Conservation (phyloP, 1,140 invertebrate species). For the Oreohelix idahoensis region DNA sequence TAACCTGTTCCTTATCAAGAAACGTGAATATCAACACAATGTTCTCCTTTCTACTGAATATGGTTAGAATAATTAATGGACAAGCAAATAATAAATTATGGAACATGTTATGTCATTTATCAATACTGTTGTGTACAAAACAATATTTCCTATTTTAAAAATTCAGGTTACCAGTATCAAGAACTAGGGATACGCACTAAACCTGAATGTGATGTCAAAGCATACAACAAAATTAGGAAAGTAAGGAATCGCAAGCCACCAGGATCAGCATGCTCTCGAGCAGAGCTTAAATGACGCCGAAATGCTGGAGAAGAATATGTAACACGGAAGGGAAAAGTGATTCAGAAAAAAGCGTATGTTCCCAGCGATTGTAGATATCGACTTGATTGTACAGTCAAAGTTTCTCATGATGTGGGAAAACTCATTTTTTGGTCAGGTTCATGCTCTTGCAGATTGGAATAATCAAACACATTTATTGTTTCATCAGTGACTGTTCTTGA, state of each 20-base stretch:
- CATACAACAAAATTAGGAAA: constrained; percentile 3
- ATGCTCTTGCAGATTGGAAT: constrained; percentile 31
- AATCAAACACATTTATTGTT: constrained; percentile 34
- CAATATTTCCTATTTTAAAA: neutral
- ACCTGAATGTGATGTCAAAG: neutral
- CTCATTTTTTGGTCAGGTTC: constrained; percentile 28
- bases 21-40: too few relatives aligned
- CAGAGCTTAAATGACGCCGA: constrained; percentile 20
- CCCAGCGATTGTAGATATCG: constrained; percentile 21
- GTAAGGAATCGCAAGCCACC: constrained; percentile 17
- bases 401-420: constrained; percentile 26
- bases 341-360: constrained; percentile 15
- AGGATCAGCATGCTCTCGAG: constrained; percentile 6
- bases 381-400: constrained; percentile 21
- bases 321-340: constrained; percentile 17
- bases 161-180: neutral
- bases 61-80: too few relatives aligned
- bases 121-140: neutral
- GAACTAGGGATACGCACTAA: neutral
- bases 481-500: constrained; percentile 26
- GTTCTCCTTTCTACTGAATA: too few relatives aligned
- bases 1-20: too few relatives aligned
- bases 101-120: too few relatives aligned
- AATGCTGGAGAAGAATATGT: constrained; percentile 31
- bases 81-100: too few relatives aligned